These are phyloP conservation scores for Todiramphus chloris DNA, from an alignment of 2,113 vertebrate species.

Conservation along the genomic window DNA sequence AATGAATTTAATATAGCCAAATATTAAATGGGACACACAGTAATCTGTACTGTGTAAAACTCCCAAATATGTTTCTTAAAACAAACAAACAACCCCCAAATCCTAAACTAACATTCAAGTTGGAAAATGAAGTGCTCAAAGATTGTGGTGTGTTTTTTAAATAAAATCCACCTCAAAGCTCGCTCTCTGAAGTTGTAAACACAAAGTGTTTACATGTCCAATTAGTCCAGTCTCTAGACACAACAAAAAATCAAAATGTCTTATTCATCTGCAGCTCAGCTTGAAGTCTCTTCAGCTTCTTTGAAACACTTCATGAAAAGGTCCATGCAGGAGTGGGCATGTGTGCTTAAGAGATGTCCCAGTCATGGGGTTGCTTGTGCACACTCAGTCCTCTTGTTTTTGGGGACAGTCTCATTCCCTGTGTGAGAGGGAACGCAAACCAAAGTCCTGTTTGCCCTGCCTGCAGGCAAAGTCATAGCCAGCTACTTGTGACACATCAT, in stretches of 20 bases:
- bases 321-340: rapidly evolving
- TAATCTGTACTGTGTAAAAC: not conserved
- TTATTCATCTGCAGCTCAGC: not conserved
- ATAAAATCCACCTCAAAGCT: not conserved
- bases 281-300: not conserved
- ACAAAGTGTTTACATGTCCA: not conserved
- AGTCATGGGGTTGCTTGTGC: rapidly evolving
- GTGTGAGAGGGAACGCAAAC: not conserved
- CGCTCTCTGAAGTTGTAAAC: not conserved
- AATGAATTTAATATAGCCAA: not conserved
- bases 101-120: not conserved
- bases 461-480: not conserved
- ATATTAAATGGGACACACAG: not conserved
- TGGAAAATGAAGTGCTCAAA: not conserved
- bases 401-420: not conserved
- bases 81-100: not conserved
- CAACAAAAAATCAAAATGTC: not conserved
- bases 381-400: rapidly evolving
- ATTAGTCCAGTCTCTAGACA: not conserved
- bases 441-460: rapidly evolving
- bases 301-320: not conserved
- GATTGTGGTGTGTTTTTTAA: not conserved
- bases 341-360: rapidly evolving
- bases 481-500: not conserved
- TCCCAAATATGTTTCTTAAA: not conserved